A percentile compares a stretch with the other conserved stretches of the same genome.
These are phyloP conservation scores for Cremastobaeus sp. DNA, from an alignment of 2,888 invertebrate genomes.

Conservation along the genomic window DNA sequence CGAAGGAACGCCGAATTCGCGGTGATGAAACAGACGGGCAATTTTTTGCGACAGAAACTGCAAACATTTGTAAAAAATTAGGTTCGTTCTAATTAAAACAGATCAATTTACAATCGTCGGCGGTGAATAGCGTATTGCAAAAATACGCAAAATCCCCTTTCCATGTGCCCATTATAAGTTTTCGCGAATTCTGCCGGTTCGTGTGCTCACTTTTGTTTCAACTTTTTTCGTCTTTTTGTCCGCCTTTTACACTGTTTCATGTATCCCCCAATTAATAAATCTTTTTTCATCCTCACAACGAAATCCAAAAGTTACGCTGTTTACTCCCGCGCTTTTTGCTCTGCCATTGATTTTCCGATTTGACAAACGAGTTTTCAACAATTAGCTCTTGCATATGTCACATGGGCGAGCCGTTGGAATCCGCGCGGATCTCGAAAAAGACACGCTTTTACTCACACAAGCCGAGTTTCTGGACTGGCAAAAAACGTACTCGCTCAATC, in stretches of 20 bases:
- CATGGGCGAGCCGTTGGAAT: conserved; percentile 30
- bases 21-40: too few species aligned
- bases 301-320: conserved; percentile 21
- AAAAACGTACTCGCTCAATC: conserved; percentile 44
- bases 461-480: conserved; percentile 46
- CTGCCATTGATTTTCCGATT: conserved; percentile 40
- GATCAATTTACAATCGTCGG: too few species aligned
- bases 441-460: conserved; percentile 46
- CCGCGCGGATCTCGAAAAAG: conserved; percentile 45
- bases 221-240: not conserved
- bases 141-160: too few species aligned
- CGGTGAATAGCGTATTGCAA: too few species aligned
- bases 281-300: conserved; percentile 25
- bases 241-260: conserved; percentile 8
- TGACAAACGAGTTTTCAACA: conserved; percentile 47
- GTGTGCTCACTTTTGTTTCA: not conserved
- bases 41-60: too few species aligned
- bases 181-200: too few species aligned
- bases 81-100: too few species aligned
- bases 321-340: conserved; percentile 26
- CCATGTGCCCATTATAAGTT: too few species aligned
- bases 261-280: conserved; percentile 13
- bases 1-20: too few species aligned
- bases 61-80: too few species aligned
- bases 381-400: conserved; percentile 52